Evolutionary conservation across 1,140 invertebrate genomes (phyloP), one percentile per base, ranked within the genome.

Genomic region (Bombus sibiricus): DNA sequence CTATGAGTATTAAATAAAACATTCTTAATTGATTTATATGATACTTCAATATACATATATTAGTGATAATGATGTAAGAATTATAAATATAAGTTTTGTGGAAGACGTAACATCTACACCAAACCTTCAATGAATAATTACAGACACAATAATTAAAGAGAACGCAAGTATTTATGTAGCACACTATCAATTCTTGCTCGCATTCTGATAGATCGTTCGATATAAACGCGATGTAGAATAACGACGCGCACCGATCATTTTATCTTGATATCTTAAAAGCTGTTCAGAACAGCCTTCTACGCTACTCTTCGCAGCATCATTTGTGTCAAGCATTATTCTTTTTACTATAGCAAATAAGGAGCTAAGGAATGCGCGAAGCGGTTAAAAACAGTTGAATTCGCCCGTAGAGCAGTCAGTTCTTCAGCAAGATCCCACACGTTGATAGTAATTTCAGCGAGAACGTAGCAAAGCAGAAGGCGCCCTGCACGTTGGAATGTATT

Each of bases 401-500:
- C 37, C 76, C 4, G n/a, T 13, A 10, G 37, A 64, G 59, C 2
- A 43, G 28, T 41, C 18, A 25, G 34, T 87, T 74, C 68, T 76
- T 76, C 22, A 47, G 43, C n/a, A 53, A 64, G 57, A 80, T 39
- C 73, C 32, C 43, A 25, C 57, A 66, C 64, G 37, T 77, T 72
- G 43, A 81, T 41, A 57, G 85, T 59, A 87, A 88, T 83, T 86
- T 87, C 73, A 43, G 64, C n/a, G 73, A 59, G 64, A 77, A 72
- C 22, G 34, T 43, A 81, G 62, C 75, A 68, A 13, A 87, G 39
- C 22, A 47, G 37, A 39, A 66, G 22, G 85, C 69, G 72, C 39
- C n/a, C 64, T 43, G 32, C 64, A 57, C 41, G 53, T 77, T 25
- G 69, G 79, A 83, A 80, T 83, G 74, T 32, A 77, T 83, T 79